Evolutionary conservation across 2,888 invertebrate genomes (phyloP).

Genomic region (Amiota minor): DNA sequence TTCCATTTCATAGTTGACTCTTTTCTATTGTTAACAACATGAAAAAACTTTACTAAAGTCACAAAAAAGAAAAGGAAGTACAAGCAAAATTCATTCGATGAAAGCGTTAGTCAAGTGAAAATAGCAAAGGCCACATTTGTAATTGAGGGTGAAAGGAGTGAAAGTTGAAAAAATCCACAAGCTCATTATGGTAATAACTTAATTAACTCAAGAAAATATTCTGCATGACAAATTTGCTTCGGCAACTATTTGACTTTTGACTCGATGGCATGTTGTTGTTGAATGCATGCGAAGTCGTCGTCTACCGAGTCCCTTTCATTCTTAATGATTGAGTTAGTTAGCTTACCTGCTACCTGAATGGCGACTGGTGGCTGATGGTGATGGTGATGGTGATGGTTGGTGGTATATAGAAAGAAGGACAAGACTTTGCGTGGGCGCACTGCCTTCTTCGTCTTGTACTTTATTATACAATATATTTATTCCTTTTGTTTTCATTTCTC

Average conservation of each 20-base stretch:
- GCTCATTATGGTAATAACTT: constrained; percentile 68
- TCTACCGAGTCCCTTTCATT: not conserved
- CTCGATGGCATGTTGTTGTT: constrained; percentile 41
- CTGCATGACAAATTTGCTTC: constrained; percentile 69
- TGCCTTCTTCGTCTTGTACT: not conserved
- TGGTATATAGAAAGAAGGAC: too few relatives aligned
- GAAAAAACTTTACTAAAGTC: too few relatives aligned
- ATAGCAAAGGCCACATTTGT: not conserved
- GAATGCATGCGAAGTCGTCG: not conserved
- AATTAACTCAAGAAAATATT: constrained; percentile 67
- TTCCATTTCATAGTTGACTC: too few relatives aligned
- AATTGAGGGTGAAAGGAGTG: too few relatives aligned
- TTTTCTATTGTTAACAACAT: too few relatives aligned
- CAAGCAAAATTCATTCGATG: not conserved
- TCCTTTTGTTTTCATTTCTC: not conserved
- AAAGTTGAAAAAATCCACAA: constrained; percentile 63
- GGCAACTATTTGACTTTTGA: constrained; percentile 71
- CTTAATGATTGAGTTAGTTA: not conserved
- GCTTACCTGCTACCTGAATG: too few relatives aligned
- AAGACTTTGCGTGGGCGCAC: not conserved
- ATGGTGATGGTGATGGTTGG: too few relatives aligned
- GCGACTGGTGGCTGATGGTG: too few relatives aligned
- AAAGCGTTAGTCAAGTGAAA: not conserved
- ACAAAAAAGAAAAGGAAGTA: not conserved
- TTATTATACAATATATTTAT: not conserved